Evolutionary conservation across 1,140 invertebrate genomes (phyloP).

Genomic region (Diuraphis noxia): DNA sequence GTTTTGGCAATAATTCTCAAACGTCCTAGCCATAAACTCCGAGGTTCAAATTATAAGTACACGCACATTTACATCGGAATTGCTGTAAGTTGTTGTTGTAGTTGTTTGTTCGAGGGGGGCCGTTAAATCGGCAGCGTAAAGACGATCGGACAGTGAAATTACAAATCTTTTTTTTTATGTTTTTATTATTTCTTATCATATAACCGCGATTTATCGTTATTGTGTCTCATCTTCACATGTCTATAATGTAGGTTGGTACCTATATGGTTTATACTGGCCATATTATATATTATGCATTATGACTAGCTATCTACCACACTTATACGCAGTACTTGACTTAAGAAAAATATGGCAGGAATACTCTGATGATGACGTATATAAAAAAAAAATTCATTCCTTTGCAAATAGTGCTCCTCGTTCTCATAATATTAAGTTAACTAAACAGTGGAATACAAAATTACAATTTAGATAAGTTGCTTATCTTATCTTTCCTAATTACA

Average conservation of each 20-base stretch:
- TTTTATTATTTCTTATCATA: background rate
- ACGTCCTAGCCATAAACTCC: background rate
- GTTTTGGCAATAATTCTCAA: background rate
- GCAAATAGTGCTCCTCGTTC: background rate
- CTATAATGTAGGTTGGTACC: background rate
- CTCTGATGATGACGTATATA: background rate
- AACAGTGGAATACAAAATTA: too few species aligned
- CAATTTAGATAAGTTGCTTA: too few species aligned
- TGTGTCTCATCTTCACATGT: background rate
- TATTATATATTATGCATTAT: background rate
- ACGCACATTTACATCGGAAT: background rate
- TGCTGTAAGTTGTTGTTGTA: background rate
- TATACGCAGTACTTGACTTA: background rate
- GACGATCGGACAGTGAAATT: background rate
- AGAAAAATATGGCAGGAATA: background rate
- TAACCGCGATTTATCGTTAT: background rate
- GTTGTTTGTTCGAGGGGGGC: background rate
- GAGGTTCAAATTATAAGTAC: background rate
- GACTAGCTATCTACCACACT: background rate
- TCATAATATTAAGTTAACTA: too few species aligned
- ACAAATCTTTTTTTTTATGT: slow-evolving; percentile 7
- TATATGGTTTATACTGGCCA: background rate
- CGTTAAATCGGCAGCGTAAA: background rate
- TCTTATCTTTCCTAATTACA: too few species aligned
- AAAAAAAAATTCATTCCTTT: background rate